phyloP scores from a whole-genome alignment of 1,140 invertebrate species.

The Coelopa frigida region DNA sequence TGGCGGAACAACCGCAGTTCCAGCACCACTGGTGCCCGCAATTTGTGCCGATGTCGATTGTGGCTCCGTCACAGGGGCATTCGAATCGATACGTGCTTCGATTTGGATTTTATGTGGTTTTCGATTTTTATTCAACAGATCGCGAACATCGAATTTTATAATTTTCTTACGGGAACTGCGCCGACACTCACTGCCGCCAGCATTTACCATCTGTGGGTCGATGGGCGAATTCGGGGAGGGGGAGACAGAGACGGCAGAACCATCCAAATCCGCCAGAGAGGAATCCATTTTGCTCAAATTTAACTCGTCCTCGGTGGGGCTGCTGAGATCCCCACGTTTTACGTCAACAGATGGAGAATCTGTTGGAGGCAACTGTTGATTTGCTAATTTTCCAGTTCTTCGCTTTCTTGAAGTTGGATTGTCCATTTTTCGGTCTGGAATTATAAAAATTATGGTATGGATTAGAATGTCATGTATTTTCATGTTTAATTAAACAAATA shows the following conservation, averaged over 20 bases:
- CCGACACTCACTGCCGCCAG: conserved; percentile 20
- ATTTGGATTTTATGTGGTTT: conserved; percentile 33
- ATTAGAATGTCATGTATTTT: no score
- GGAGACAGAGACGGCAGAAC: conserved; percentile 1
- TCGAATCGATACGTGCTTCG: conserved; percentile 36
- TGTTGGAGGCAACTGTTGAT: no score
- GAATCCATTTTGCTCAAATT: no score
- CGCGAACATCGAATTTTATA: conserved; percentile 37
- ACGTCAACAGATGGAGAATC: no score
- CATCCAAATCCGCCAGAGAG: no score
- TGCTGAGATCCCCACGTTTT: no score
- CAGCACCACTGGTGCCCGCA: background rate
- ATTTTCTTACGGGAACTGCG: conserved; percentile 36
- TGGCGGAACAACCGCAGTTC: background rate
- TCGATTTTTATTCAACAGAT: conserved; percentile 34
- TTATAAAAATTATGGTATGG: no score
- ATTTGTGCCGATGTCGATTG: background rate
- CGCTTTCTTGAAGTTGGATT: no score
- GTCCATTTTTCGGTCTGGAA: no score
- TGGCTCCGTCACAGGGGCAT: conserved; percentile 11
- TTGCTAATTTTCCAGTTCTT: no score
- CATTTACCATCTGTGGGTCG: background rate
- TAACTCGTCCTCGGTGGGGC: no score
- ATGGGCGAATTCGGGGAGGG: background rate
- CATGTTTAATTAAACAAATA: no score